A percentile compares a stretch with the other conserved stretches of the same genome.
Evolutionary conservation across 2,888 invertebrate species (phyloP).

Genomic region (Meiosimyza decipiens): DNA sequence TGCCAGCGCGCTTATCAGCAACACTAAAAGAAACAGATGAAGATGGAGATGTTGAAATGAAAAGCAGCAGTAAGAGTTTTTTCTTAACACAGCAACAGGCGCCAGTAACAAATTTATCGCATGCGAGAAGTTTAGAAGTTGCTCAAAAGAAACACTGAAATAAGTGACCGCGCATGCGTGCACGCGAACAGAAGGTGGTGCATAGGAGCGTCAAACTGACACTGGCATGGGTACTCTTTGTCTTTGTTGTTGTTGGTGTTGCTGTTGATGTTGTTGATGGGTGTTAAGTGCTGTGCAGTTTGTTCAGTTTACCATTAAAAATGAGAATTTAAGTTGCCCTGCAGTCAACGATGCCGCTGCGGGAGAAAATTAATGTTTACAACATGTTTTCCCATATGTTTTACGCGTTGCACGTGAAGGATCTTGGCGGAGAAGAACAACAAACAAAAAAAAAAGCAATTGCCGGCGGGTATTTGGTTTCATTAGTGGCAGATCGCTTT

Average conservation of each 20-base stretch:
- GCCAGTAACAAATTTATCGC: conserved; percentile 51
- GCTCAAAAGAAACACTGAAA: neutral
- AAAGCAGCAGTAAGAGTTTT: conserved; percentile 31
- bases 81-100: conserved; percentile 62
- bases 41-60: conserved; percentile 27
- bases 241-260: conserved; percentile 11
- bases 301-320: conserved; percentile 64
- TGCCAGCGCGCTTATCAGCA: conserved; percentile 46
- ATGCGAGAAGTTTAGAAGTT: conserved; percentile 41
- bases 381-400: conserved; percentile 53
- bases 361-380: conserved; percentile 64
- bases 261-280: neutral
- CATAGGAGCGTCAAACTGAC: conserved; percentile 1
- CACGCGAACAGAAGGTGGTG: conserved; percentile 12
- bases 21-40: conserved; percentile 4
- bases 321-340: conserved; percentile 38
- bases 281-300: conserved; percentile 54
- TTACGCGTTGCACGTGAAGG: conserved; percentile 43
- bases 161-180: conserved; percentile 21
- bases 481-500: neutral
- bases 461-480: conserved; percentile 14
- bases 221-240: conserved; percentile 6
- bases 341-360: conserved; percentile 40
- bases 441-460: too few relatives aligned
- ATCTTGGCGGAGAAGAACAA: conserved; percentile 31